phyloP scores from a whole-genome alignment of 1,140 invertebrate species.

The Eriocheir sinensis region DNA sequence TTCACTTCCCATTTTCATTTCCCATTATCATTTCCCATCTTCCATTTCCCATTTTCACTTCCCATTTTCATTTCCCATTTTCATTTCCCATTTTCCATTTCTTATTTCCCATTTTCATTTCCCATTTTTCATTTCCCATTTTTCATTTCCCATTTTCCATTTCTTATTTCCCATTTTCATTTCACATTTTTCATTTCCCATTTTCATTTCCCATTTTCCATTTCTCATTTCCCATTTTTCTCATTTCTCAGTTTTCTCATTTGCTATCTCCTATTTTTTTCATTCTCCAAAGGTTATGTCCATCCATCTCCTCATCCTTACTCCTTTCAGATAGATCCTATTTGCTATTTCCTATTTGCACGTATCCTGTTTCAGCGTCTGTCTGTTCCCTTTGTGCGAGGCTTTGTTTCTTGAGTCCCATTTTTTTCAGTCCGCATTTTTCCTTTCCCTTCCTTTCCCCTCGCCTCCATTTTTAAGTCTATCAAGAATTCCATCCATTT shows the following conservation, averaged over 20 bases:
- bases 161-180: not conserved
- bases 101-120: not conserved
- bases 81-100: not conserved
- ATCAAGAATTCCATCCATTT: not conserved
- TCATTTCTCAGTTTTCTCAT: not conserved
- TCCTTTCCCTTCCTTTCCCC: not conserved
- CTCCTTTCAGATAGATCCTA: not conserved
- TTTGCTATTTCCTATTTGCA: not conserved
- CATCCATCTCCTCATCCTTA: not conserved
- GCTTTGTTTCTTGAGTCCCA: not conserved
- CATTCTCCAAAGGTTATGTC: not conserved
- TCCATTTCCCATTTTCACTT: no score
- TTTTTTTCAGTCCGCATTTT: not conserved
- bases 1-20: no score
- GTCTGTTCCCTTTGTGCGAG: not conserved
- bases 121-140: not conserved
- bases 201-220: not conserved
- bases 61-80: not conserved
- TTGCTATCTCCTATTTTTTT: not conserved
- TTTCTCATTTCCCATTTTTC: not conserved
- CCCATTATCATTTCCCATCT: no score
- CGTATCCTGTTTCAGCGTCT: not conserved
- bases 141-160: not conserved
- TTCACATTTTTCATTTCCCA: not conserved
- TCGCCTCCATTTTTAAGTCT: not conserved